Evolutionary conservation across 2,113 vertebrate genomes (phyloP).

Genomic region (Ptilonorhynchus violaceus): DNA sequence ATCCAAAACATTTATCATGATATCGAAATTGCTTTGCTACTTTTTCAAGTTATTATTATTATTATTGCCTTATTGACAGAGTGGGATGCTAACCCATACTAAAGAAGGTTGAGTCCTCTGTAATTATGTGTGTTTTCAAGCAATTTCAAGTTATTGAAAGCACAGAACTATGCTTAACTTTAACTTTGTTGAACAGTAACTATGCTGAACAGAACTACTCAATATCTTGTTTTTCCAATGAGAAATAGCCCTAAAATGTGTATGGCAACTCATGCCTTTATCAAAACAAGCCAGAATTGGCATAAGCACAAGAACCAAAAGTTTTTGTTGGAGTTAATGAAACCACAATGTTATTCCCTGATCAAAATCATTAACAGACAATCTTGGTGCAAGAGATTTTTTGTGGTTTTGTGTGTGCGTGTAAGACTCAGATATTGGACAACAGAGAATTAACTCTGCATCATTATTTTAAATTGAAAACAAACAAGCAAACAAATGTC

Average conservation of each 20-base stretch:
- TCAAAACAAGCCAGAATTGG: background rate
- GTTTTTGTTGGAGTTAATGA: background rate
- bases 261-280: background rate
- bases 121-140: background rate
- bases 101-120: background rate
- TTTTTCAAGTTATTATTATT: slow-evolving; percentile 30
- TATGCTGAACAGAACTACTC: background rate
- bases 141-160: background rate
- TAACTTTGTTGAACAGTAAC: background rate
- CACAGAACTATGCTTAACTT: background rate
- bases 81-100: background rate
- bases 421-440: background rate
- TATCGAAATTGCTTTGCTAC: background rate
- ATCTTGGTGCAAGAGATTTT: background rate
- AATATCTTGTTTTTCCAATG: background rate
- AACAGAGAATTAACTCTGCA: background rate
- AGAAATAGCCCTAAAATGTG: background rate
- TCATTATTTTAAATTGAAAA: slow-evolving; percentile 50
- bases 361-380: background rate
- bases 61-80: slow-evolving; percentile 28
- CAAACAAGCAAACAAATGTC: slow-evolving; percentile 34
- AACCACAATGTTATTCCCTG: background rate
- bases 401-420: background rate
- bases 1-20: slow-evolving; percentile 37
- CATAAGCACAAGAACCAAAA: background rate